Percentiles rank a stretch among this genome's conserved stretches.
These are phyloP conservation scores for Drosophila melanosoma DNA, from an alignment of 2,888 invertebrate species.

Conservation along the genomic window DNA sequence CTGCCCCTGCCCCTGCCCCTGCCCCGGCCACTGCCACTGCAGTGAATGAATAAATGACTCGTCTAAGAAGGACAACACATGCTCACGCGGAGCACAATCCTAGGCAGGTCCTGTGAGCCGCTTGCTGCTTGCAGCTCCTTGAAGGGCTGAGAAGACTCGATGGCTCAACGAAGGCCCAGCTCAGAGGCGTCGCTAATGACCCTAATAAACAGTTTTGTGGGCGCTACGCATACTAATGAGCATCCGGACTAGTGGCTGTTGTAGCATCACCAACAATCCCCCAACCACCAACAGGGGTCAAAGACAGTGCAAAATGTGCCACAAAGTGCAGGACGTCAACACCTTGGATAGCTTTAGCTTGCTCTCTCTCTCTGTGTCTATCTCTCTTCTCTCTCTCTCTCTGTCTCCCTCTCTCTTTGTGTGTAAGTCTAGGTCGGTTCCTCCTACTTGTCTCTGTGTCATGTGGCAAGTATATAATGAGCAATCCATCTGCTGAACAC, in stretches of 20 bases:
- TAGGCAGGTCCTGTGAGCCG: conserved; percentile 15
- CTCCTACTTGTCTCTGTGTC: background rate
- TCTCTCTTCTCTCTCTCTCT: background rate
- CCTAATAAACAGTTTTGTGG: conserved; percentile 78
- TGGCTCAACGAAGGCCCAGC: conserved; percentile 31
- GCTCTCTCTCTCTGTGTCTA: background rate
- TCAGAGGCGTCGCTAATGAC: conserved; percentile 75
- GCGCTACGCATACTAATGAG: conserved; percentile 77
- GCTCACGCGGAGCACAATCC: conserved; percentile 8
- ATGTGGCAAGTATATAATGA: conserved; percentile 58
- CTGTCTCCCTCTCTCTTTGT: background rate
- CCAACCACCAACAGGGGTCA: conserved; percentile 6
- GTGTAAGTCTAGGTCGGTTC: background rate
- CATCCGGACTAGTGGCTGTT: conserved; percentile 43
- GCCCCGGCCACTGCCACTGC: too few species aligned
- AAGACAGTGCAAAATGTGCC: conserved; percentile 48
- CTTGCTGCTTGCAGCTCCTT: conserved; percentile 2
- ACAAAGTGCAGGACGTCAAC: conserved; percentile 75
- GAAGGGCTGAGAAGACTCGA: conserved; percentile 2
- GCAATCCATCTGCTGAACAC: conserved; percentile 78
- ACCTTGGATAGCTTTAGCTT: conserved; percentile 50
- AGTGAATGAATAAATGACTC: background rate
- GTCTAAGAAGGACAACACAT: conserved; percentile 1
- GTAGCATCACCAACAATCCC: conserved; percentile 7
- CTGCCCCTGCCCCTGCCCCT: too few species aligned